Base-by-base conservation (phyloP, 2,113 vertebrate genomes). In the Planiliza haematocheilus region DNA sequence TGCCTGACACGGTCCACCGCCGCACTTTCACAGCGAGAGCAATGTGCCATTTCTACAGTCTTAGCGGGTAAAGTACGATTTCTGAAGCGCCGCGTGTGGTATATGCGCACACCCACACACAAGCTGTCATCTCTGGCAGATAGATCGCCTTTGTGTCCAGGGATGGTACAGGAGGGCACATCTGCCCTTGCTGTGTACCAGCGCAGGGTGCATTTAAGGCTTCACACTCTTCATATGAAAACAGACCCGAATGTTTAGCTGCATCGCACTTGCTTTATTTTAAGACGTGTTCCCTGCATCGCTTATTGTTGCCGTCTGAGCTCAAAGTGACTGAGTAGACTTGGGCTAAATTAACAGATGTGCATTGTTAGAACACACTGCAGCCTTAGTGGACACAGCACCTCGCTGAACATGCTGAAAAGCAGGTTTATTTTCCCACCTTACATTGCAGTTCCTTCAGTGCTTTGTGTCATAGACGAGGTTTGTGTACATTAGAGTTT, bases 131-230 rank as follows among this genome's bases (percentile, higher is more conserved):
- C 64, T 83, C 57, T 68, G 63, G 70, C 45, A 77, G 74, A 89
- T 84, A 79, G 77, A 83, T 76, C 21, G 70, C 81, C 86, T 90
- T 87, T 89, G 89, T 89, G 70, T 81, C 50, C 60, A 73, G 77
- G 77, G 83, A 83, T 81, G 79, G 81, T 76, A 83, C 74, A 75
- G 42, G 72, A 61, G 82, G 80, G 78, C 82, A 89, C 88, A 84
- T 90, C 74, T 87, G 84, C 81, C 84, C 72, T 86, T 79, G 83
- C 68, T 73, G 66, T 86, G 79, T 21, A 70, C 43, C 64, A 65
- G 46, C 58, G 63, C 55, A 77, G 74, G 39, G 61, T 61, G 61
- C 49, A 20, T 76, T 71, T 72, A 65, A 41, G 58, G 43, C 20
- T 65, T 30, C 11, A 10, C 55, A 53, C 52, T 8, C 36, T 0